Evolutionary conservation across 53 echinoderm and acorn worm genomes (phyloP).

Genomic region (Holothuria leucospilota): DNA sequence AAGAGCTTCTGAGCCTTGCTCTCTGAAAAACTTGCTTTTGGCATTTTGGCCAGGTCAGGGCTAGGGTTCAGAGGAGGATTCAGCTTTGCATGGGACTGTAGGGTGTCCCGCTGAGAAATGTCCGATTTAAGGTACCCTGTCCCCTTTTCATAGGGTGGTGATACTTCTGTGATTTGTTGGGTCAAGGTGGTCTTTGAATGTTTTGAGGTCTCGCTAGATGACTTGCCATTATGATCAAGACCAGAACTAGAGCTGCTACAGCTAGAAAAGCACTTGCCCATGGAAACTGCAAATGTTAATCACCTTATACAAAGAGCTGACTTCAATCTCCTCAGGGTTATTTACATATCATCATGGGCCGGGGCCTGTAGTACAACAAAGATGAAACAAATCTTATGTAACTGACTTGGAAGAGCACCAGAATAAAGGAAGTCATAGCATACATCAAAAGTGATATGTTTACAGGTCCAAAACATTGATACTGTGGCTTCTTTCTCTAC

Average conservation of each 20-base stretch:
- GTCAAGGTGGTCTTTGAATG: conserved; percentile 59
- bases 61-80: conserved; percentile 31
- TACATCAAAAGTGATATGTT: too few species aligned
- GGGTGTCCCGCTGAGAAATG: conserved; percentile 45
- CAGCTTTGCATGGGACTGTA: conserved; percentile 48
- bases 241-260: conserved; percentile 73
- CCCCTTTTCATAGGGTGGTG: conserved; percentile 21
- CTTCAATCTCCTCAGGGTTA: background rate
- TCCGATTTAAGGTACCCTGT: conserved; percentile 1
- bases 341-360: conserved; percentile 10
- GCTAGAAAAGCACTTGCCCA: conserved; percentile 98
- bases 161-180: conserved; percentile 10
- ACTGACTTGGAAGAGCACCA: too few species aligned
- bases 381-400: background rate
- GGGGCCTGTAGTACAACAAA: background rate
- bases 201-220: conserved; percentile 43
- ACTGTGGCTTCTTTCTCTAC: too few species aligned
- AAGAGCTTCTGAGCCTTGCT: conserved; percentile 84
- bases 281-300: conserved; percentile 53
- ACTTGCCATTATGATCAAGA: conserved; percentile 74
- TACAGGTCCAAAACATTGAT: too few species aligned
- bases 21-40: conserved; percentile 89
- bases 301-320: conserved; percentile 14
- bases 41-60: conserved; percentile 44
- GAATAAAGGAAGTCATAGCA: too few species aligned